A percentile compares a stretch with the other conserved stretches of the same genome.
Conservation (phyloP, 2,888 invertebrate genomes). For the Cacoxenus indagator region DNA sequence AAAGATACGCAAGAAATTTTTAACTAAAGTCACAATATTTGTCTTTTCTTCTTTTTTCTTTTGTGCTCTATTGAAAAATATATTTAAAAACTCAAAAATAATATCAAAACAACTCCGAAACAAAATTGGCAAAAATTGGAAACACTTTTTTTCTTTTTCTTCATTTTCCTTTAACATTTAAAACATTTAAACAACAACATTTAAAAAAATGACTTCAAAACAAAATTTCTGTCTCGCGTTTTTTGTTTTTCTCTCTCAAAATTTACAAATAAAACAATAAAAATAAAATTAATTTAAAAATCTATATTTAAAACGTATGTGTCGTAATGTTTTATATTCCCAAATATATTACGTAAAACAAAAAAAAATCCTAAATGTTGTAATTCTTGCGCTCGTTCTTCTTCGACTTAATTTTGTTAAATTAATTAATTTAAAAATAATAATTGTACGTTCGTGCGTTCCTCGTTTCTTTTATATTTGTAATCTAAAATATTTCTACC, state of each 20-base stretch:
- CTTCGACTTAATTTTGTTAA: conserved; percentile 29
- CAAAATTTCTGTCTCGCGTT: conserved; percentile 32
- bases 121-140: conserved; percentile 64
- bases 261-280: conserved; percentile 27
- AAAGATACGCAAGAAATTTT: conserved; percentile 49
- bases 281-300: conserved; percentile 19
- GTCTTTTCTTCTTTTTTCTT: conserved; percentile 61
- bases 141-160: conserved; percentile 41
- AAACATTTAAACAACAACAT: conserved; percentile 35
- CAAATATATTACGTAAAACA: conserved; percentile 38
- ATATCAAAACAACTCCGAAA: conserved; percentile 31
- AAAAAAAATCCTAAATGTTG: conserved; percentile 59
- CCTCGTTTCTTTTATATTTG: conserved; percentile 49
- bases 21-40: conserved; percentile 65
- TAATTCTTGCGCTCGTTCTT: conserved; percentile 60
- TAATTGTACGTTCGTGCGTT: conserved; percentile 58
- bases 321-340: conserved; percentile 31
- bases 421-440: conserved; percentile 30
- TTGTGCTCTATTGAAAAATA: conserved; percentile 56
- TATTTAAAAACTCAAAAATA: conserved; percentile 34
- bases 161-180: conserved; percentile 22
- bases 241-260: conserved; percentile 26
- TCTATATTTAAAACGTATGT: background rate
- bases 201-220: conserved; percentile 19
- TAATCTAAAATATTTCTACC: no score